Conservation (phyloP, 2,888 invertebrate genomes). For the Drosophila nr. medialis region DNA sequence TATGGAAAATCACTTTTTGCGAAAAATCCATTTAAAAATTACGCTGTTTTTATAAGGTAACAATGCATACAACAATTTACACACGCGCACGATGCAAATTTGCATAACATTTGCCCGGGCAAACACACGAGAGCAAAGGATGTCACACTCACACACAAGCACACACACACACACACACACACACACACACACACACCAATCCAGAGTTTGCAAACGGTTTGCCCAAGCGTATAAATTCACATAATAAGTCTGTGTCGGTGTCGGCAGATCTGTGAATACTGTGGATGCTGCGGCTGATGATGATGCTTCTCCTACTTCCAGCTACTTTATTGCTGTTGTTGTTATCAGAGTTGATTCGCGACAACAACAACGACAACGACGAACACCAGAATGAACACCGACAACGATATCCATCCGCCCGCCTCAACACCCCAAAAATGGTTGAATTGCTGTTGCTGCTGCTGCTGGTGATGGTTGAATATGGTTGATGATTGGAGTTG, state of each 20-base stretch:
- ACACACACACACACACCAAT: not conserved
- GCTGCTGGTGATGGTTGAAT: conserved; percentile 17
- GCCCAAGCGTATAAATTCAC: conserved; percentile 76
- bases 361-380: conserved; percentile 31
- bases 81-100: conserved; percentile 74
- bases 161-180: conserved; percentile 14
- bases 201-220: conserved; percentile 38
- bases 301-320: conserved; percentile 35
- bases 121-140: conserved; percentile 38
- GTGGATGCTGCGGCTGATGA: conserved; percentile 61
- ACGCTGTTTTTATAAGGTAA: conserved; percentile 80
- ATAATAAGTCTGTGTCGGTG: conserved; percentile 73
- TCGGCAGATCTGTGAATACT: conserved; percentile 45
- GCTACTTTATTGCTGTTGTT: conserved; percentile 42
- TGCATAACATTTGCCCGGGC: conserved; percentile 74
- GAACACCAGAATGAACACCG: conserved; percentile 28
- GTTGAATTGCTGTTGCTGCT: conserved; percentile 1
- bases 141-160: conserved; percentile 25
- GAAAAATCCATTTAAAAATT: conserved; percentile 79
- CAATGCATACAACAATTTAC: conserved; percentile 80
- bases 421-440: conserved; percentile 22
- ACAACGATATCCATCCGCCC: conserved; percentile 59
- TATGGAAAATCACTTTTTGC: conserved; percentile 79
- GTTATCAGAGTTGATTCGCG: conserved; percentile 59
- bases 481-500: conserved; percentile 35